Evolutionary conservation across 2,888 invertebrate species (phyloP), one percentile per base, ranked within the genome.

Genomic region (Calameuta filiformis): DNA sequence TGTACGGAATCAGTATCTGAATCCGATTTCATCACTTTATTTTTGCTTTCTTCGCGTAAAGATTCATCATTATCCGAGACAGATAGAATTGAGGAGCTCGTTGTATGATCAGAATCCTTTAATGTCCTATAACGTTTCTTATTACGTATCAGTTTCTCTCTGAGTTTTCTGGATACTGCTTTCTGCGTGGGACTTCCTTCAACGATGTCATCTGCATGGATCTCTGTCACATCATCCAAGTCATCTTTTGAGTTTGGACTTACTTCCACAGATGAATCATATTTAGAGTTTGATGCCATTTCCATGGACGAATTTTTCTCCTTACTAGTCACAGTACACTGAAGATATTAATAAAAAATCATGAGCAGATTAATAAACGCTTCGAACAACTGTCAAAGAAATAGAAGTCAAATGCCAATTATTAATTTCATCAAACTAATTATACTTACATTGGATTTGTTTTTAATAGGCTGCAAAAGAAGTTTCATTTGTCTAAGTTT

Each of bases 401-500:
- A 23, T 56, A 56, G 40, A 56, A 56, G 23, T 23, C 6, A 56
- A 4, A 9, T 56, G 15, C 9, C 40, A 9, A 23, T 9, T 23
- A 56, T 56, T 23, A 56, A 56, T 56, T 56, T 56, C 2, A 56
- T 56, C 4, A 40, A 15, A 40, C 1, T 56, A 23, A 56, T 56
- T 56, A 15, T 73, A 35, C 76, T 75, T 15, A 82, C 69, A 75
- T 87, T 82, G 23, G 78, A 75, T 35, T 83, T 83, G 73, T 81
- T 73, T n/a, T 82, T 75, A 0, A 79, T 40, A 75, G 82, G 82
- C 75, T 84, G 75, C 35, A 89, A 78, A 35, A 84, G 34, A 35
- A 90, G 82, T 35, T 80, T 88, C 4, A 87, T 82, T 76, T 90
- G 91, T 73, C 82, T 87, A 4, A 86, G 71, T 75, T 82, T 87